A percentile compares a stretch with the other conserved stretches of the same genome.
Conservation (phyloP, 2,113 vertebrate genomes). For the Amblyornis subalaris region DNA sequence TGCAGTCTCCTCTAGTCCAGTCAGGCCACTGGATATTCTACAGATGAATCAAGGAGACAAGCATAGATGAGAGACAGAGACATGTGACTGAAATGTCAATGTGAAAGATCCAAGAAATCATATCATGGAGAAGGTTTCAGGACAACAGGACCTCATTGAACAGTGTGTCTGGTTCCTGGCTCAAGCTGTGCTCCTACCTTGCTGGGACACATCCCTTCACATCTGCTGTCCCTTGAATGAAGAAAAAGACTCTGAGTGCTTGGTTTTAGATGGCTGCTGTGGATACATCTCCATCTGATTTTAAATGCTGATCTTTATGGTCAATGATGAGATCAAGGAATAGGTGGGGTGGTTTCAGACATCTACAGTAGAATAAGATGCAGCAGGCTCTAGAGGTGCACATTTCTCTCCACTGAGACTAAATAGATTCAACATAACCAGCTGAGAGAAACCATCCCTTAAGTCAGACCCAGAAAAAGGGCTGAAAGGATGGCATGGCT, state of each 20-base stretch:
- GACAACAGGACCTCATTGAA: background rate
- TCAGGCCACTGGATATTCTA: rapidly evolving
- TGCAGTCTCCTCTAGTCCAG: background rate
- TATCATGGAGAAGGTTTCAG: background rate
- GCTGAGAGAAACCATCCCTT: background rate
- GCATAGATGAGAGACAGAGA: background rate
- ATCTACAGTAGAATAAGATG: background rate
- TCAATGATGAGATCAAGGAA: background rate
- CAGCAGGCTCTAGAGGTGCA: background rate
- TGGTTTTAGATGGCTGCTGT: background rate
- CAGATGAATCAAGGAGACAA: background rate
- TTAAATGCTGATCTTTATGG: background rate
- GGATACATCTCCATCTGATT: background rate
- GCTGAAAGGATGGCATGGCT: background rate
- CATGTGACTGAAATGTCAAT: background rate
- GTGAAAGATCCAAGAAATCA: background rate
- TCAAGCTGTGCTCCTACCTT: background rate
- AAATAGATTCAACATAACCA: background rate
- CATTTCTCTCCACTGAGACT: background rate
- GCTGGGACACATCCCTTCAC: background rate
- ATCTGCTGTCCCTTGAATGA: background rate
- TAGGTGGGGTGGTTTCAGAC: background rate
- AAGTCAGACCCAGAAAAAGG: background rate
- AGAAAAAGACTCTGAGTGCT: background rate
- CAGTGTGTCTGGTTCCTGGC: background rate